Evolutionary conservation across 37 sponge, comb jelly and placozoan species (phyloP).

Genomic region (Axinella damicornis): DNA sequence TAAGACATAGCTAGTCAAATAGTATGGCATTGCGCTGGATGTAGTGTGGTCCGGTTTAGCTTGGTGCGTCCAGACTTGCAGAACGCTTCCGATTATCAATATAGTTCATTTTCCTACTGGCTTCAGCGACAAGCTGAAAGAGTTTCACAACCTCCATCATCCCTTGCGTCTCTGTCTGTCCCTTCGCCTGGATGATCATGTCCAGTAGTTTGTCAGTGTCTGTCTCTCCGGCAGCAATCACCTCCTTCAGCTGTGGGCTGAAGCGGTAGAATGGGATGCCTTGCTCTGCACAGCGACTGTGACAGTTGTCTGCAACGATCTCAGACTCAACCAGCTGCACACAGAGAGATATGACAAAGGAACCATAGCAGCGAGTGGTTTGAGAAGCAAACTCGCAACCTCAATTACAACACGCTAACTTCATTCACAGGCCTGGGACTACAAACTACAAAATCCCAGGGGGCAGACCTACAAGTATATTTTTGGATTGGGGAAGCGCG

Average conservation of each 20-base stretch:
- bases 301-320: conserved; percentile 28
- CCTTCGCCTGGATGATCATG: conserved; percentile 52
- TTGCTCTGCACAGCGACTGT: conserved; percentile 29
- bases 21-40: no score
- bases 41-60: no score
- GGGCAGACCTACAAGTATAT: no score
- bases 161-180: conserved; percentile 9
- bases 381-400: no score
- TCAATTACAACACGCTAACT: no score
- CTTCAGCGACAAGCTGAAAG: conserved; percentile 19
- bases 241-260: conserved; percentile 49
- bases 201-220: conserved; percentile 40
- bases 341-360: no score
- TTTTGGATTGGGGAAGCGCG: no score
- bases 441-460: no score
- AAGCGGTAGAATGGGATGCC: conserved; percentile 59
- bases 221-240: conserved; percentile 50
- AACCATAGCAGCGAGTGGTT: not conserved
- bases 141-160: conserved; percentile 21
- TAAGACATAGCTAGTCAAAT: no score
- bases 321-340: conserved; percentile 59
- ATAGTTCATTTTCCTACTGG: conserved; percentile 9
- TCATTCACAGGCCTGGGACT: no score
- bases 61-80: no score
- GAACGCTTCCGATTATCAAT: not conserved